phyloP scores from a whole-genome alignment of 2,888 invertebrate genomes.

The Ceramica pisi region DNA sequence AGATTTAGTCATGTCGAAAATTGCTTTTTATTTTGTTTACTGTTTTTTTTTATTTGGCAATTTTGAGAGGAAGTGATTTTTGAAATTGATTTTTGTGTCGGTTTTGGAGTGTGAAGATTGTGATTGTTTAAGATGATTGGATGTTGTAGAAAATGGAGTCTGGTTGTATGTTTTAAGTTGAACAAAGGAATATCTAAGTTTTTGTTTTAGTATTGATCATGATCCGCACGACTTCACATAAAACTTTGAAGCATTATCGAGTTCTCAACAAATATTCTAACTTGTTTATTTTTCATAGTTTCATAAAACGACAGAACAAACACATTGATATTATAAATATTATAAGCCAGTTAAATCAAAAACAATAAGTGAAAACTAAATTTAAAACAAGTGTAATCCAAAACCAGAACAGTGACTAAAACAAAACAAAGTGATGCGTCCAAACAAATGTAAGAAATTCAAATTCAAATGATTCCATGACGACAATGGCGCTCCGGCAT shows the following conservation, averaged over 20 bases:
- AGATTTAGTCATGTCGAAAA: constrained; percentile 51
- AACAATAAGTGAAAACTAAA: constrained; percentile 24
- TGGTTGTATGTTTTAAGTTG: neutral
- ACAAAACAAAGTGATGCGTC: constrained; percentile 76
- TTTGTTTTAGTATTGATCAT: neutral
- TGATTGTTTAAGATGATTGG: neutral
- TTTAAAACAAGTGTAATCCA: constrained; percentile 45
- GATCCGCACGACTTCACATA: constrained; percentile 17
- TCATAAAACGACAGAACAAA: constrained; percentile 15
- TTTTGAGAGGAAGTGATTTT: constrained; percentile 37
- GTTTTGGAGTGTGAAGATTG: neutral
- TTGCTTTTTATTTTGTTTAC: constrained; percentile 18
- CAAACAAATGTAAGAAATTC: constrained; percentile 81
- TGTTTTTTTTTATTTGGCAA: neutral
- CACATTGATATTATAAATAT: too few relatives aligned
- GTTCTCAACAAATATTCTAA: neutral
- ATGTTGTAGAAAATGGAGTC: constrained; percentile 1
- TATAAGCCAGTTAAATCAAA: constrained; percentile 13
- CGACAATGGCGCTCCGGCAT: constrained; percentile 82
- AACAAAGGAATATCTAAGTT: neutral
- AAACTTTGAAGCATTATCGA: neutral
- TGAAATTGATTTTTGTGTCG: constrained; percentile 24
- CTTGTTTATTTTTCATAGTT: constrained; percentile 14
- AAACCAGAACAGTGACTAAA: constrained; percentile 36
- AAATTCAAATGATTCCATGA: constrained; percentile 79